These are phyloP conservation scores for Colistium nudipinnis DNA, from an alignment of 2,113 vertebrate species.

Conservation along the genomic window DNA sequence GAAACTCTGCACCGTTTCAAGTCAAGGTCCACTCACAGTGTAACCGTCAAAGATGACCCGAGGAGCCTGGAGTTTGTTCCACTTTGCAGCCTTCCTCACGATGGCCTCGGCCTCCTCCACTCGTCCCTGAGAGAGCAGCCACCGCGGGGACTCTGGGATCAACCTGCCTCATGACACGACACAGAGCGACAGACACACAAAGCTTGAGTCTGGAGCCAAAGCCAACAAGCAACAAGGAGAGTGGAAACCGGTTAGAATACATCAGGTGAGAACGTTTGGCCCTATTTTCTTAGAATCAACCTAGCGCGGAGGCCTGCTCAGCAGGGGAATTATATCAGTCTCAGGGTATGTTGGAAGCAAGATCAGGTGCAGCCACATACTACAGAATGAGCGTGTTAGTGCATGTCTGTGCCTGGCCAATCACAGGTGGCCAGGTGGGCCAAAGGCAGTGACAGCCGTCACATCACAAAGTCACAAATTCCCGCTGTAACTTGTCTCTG, in stretches of 20 bases:
- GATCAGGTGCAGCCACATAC: background rate
- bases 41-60: constrained; percentile 1
- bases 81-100: constrained; percentile 85
- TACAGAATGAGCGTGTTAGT: background rate
- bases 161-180: constrained; percentile 78
- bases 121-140: constrained; percentile 88
- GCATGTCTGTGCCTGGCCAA: background rate
- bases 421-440: too few species aligned
- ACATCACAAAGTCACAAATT: too few species aligned
- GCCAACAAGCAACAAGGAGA: background rate
- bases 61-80: constrained; percentile 83
- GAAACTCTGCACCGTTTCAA: too few species aligned
- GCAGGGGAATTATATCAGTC: too few species aligned
- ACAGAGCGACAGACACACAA: constrained; percentile 5
- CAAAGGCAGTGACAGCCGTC: too few species aligned
- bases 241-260: too few species aligned
- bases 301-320: too few species aligned
- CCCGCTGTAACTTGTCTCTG: too few species aligned
- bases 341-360: too few species aligned
- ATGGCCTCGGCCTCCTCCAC: constrained; percentile 88
- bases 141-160: constrained; percentile 92
- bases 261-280: too few species aligned
- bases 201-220: background rate
- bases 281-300: too few species aligned
- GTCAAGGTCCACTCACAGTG: constrained; percentile 72